These are phyloP conservation scores for Falcaria lacertinaria DNA, from an alignment of 2,888 invertebrate species.

Conservation along the genomic window DNA sequence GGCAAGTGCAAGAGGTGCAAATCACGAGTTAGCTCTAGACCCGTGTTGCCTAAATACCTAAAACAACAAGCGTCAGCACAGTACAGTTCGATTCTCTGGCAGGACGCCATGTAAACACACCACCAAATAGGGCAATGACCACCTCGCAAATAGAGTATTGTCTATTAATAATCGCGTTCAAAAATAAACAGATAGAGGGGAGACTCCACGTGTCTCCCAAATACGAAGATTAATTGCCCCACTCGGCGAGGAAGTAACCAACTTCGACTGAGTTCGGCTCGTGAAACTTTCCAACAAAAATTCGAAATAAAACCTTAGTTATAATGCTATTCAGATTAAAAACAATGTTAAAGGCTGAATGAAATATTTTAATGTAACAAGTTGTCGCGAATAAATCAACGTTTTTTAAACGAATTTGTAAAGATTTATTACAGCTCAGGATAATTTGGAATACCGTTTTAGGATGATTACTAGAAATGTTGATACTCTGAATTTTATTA, in stretches of 20 bases:
- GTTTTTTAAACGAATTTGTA: no score
- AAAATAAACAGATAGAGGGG: constrained; percentile 63
- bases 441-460: no score
- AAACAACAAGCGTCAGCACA: constrained; percentile 33
- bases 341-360: background rate
- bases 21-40: constrained; percentile 1
- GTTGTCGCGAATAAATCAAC: background rate
- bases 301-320: background rate
- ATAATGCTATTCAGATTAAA: background rate
- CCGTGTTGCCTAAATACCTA: background rate
- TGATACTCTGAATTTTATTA: no score
- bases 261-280: constrained; percentile 6
- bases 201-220: constrained; percentile 57
- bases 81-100: constrained; percentile 37
- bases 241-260: constrained; percentile 11
- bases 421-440: no score
- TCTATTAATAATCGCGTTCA: constrained; percentile 63
- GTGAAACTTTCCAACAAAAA: constrained; percentile 15
- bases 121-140: constrained; percentile 77
- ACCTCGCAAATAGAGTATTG: constrained; percentile 65
- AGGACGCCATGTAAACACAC: constrained; percentile 68
- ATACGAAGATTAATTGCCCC: constrained; percentile 54
- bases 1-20: constrained; percentile 4
- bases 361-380: background rate
- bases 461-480: no score